Evolutionary conservation across 2,797 vertebrate genomes (phyloP).

Genomic region (Picus viridis): DNA sequence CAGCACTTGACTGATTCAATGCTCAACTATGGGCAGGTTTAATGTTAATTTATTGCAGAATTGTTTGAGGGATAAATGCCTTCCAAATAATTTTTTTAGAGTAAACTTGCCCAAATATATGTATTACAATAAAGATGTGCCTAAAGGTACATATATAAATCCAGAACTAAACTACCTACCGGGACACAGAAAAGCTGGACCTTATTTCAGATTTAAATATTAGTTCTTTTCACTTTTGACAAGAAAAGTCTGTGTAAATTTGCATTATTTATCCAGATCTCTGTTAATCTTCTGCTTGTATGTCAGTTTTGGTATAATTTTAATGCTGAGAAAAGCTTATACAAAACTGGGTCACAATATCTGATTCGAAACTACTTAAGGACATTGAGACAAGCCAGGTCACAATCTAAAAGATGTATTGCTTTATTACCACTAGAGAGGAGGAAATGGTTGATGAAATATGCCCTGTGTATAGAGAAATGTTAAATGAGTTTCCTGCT

Average conservation of each 20-base stretch:
- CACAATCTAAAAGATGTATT: not conserved
- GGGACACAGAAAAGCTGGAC: not conserved
- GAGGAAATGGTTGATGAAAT: not conserved
- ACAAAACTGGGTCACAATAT: not conserved
- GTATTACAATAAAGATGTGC: not conserved
- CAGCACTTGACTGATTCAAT: constrained; percentile 1
- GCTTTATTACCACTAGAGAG: not conserved
- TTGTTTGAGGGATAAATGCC: not conserved
- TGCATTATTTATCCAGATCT: not conserved
- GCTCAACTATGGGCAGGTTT: constrained; percentile 10
- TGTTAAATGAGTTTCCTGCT: not conserved
- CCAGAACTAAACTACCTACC: not conserved
- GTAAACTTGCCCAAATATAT: not conserved
- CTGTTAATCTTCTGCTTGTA: not conserved
- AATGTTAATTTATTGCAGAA: constrained; percentile 24
- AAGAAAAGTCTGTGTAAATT: not conserved
- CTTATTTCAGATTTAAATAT: not conserved
- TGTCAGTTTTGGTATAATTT: not conserved
- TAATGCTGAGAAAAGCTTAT: not conserved
- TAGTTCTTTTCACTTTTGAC: not conserved
- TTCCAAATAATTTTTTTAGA: not conserved
- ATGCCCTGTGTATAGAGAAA: not conserved
- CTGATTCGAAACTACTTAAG: not conserved
- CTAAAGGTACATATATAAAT: not conserved
- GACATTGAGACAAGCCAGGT: not conserved